A percentile compares a stretch with the other conserved stretches of the same genome.
phyloP scores from a whole-genome alignment of 2,888 invertebrate species.

The Aethes cnicana region DNA sequence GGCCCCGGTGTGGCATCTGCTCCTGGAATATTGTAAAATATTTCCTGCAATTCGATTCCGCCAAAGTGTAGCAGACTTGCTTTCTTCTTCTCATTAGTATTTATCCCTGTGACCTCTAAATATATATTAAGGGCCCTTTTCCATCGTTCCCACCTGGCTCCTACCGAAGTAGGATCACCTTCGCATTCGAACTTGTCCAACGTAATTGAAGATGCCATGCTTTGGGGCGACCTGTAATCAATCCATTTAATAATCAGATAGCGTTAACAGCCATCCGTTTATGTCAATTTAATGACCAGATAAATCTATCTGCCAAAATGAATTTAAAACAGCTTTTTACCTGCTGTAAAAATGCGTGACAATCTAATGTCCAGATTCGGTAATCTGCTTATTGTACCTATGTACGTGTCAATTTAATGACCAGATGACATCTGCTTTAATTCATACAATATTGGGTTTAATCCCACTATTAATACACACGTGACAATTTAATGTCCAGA shows the following conservation, averaged over 20 bases:
- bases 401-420: no score
- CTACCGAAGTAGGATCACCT: conserved; percentile 23
- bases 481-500: conserved; percentile 2
- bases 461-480: no score
- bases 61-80: background rate
- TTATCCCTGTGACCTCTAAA: no score
- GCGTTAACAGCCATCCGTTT: background rate
- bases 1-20: background rate
- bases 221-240: conserved; percentile 2
- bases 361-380: conserved; percentile 1
- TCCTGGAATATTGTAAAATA: conserved; percentile 7
- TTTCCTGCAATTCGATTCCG: background rate
- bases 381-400: background rate
- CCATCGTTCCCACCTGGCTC: conserved; percentile 20
- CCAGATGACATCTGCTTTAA: no score
- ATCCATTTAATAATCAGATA: background rate
- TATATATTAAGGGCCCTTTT: conserved; percentile 19
- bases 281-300: conserved; percentile 7
- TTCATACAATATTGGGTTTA: no score
- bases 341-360: background rate
- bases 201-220: background rate
- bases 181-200: conserved; percentile 23
- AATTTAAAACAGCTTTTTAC: background rate
- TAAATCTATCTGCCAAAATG: background rate
- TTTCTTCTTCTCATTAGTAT: no score